A percentile compares a stretch with the other conserved stretches of the same genome.
phyloP scores from a whole-genome alignment of 2,888 invertebrate genomes.

The Antheraea yamamai region DNA sequence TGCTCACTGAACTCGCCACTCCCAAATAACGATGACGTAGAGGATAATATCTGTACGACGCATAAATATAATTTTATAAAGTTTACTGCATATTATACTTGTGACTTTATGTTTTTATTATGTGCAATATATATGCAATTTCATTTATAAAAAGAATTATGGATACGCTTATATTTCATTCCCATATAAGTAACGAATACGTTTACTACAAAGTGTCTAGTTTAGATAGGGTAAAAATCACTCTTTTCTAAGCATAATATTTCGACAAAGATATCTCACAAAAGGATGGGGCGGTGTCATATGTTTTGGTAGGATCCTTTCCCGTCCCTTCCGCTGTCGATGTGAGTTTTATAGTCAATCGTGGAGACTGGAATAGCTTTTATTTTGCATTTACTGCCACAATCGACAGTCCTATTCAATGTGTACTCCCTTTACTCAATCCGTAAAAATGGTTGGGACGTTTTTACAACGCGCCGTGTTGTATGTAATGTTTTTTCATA shows the following conservation, averaged over 20 bases:
- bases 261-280: conserved; percentile 12
- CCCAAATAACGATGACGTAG: too few relatives aligned
- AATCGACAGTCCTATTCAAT: conserved; percentile 11
- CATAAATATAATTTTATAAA: too few relatives aligned
- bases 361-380: conserved; percentile 10
- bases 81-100: too few relatives aligned
- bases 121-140: too few relatives aligned
- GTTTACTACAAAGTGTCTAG: not conserved
- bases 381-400: conserved; percentile 15
- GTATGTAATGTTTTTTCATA: not conserved
- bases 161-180: too few relatives aligned
- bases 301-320: conserved; percentile 13
- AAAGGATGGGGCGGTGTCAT: conserved; percentile 5
- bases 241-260: conserved; percentile 14
- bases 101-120: too few relatives aligned
- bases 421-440: conserved; percentile 1
- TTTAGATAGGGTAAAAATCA: conserved; percentile 3
- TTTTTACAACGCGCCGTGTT: not conserved
- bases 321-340: conserved; percentile 7
- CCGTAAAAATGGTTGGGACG: not conserved
- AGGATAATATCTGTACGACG: too few relatives aligned
- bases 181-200: not conserved
- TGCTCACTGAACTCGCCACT: too few relatives aligned
- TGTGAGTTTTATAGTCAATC: conserved; percentile 15
- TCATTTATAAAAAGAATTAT: too few relatives aligned